Evolutionary conservation across 2,797 vertebrate species (phyloP), one percentile per base, ranked within the genome.

Genomic region (Salarias fasciatus): DNA sequence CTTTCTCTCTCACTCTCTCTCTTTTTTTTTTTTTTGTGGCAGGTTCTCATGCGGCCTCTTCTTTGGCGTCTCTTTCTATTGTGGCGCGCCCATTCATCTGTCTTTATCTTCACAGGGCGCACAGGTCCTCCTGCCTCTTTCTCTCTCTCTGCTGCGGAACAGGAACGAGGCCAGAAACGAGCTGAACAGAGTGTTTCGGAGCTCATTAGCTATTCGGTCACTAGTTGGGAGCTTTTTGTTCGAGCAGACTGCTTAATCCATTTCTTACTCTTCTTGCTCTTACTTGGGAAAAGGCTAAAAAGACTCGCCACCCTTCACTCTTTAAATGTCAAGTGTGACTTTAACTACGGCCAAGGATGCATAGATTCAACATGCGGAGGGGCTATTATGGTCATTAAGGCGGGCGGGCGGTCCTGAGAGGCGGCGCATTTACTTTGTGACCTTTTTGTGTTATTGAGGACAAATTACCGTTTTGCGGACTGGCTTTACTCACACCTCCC

Each of bases 181-280:
- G 29, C 11, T 69, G 48, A 72, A 13, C 43, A 47, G 12, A 11
- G 5, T 33, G 37, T 28, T 46, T 42, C 36, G 5, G 15, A 64
- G 58, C 58, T 61, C 35, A 50, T 72, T 52, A 33, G 60, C 14
- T 11, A 69, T 50, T 53, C 47, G 35, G 45, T 67, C 63, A 62
- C 60, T 62, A 51, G 33, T 31, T 45, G n/a, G n/a, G 3, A 14
- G n/a, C 2, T 52, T 13, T n/a, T 38, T 2, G 7, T 43, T 9
- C 35, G 4, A 13, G 13, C 11, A 40, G 11, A 42, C 24, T 10
- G 15, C 10, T 37, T 9, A 35, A 43, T 35, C 11, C 1, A 28
- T 35, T 31, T 9, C 13, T 42, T 31, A 33, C n/a, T 11, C 5
- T 3, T n/a, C 15, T 40, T 48, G 36, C 36, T 30, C n/a, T 28